These are phyloP conservation scores for Pterocles orientalis DNA, from an alignment of 2,113 vertebrate species.

Conservation along the genomic window DNA sequence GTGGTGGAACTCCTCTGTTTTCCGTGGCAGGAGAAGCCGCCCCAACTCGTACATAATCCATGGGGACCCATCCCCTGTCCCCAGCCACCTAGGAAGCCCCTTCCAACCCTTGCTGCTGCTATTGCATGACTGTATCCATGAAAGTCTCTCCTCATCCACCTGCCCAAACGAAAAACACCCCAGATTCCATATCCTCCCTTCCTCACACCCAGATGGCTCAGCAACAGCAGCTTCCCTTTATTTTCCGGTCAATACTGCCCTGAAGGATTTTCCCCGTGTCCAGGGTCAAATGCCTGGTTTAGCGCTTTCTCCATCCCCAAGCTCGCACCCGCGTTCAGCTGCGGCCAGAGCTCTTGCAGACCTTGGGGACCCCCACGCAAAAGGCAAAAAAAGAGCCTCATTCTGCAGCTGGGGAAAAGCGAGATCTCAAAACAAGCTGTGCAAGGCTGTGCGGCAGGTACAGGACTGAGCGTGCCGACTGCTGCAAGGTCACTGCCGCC, in stretches of 20 bases:
- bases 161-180: not conserved
- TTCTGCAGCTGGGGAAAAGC: not conserved
- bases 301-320: not conserved
- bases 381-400: not conserved
- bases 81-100: not conserved
- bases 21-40: not conserved
- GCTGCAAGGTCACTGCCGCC: not conserved
- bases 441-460: not conserved
- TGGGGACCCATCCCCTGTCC: not conserved
- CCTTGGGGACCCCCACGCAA: not conserved
- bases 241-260: not conserved
- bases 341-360: not conserved
- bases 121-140: accelerated
- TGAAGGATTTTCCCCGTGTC: not conserved
- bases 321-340: not conserved
- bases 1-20: not conserved
- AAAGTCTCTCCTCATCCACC: not conserved
- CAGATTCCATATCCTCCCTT: not conserved
- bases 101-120: not conserved
- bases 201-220: not conserved
- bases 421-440: not conserved
- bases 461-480: accelerated
- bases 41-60: accelerated
- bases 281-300: not conserved
- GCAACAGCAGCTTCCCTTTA: not conserved